These are phyloP conservation scores for Ditylenchus dipsaci DNA, from an alignment of 1,140 invertebrate genomes.

Conservation along the genomic window DNA sequence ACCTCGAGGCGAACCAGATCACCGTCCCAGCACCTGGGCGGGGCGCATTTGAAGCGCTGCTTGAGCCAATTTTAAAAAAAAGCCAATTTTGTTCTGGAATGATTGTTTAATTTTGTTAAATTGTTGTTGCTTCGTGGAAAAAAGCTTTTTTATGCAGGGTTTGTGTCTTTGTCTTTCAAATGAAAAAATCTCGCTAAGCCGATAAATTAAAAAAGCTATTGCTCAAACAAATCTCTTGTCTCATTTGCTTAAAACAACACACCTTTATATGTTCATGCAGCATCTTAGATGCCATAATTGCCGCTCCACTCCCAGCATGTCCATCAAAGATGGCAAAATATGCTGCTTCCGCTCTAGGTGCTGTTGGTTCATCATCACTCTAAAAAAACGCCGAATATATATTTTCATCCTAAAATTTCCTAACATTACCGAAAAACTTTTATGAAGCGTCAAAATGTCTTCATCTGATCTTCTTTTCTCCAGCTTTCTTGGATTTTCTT, in stretches of 20 bases:
- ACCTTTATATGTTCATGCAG: conserved; percentile 76
- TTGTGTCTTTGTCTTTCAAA: too few species aligned
- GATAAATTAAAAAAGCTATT: too few species aligned
- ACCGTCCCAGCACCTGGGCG: too few species aligned
- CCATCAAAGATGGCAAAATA: conserved; percentile 83
- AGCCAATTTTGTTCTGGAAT: too few species aligned
- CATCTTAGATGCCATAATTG: conserved; percentile 72
- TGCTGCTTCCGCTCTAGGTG: conserved; percentile 55
- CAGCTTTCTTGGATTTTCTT: not conserved
- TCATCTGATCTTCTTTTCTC: conserved; percentile 16
- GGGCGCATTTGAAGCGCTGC: too few species aligned
- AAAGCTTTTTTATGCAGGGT: too few species aligned
- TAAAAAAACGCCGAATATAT: not conserved
- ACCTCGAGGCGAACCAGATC: too few species aligned
- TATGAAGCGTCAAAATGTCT: conserved; percentile 17
- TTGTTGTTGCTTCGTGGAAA: too few species aligned
- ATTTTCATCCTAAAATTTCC: not conserved
- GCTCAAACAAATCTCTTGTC: too few species aligned
- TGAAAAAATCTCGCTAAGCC: too few species aligned
- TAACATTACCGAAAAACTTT: conserved; percentile 20
- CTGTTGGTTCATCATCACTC: conserved; percentile 57
- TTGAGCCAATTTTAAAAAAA: too few species aligned
- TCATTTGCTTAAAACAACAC: conserved; percentile 42
- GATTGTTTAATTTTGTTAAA: too few species aligned
- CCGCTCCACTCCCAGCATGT: conserved; percentile 76